Evolutionary conservation across 2,113 vertebrate species (phyloP).

Genomic region (Hystrix cristata): DNA sequence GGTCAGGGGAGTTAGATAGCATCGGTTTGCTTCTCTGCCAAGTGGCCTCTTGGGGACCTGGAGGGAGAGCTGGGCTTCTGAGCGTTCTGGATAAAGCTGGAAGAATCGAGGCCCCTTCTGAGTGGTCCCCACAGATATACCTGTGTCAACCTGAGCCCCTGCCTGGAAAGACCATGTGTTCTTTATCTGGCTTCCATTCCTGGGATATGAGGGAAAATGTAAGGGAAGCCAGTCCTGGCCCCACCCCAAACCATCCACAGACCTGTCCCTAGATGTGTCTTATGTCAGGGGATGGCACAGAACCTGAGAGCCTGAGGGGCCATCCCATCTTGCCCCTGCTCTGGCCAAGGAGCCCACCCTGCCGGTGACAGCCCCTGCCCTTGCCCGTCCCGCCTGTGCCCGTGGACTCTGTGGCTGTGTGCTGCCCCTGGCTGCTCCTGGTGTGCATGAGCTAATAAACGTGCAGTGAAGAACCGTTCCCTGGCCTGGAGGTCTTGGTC

Average conservation of each 20-base stretch:
- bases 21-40: not conserved
- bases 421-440: rapidly evolving
- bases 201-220: not conserved
- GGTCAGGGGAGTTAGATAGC: rapidly evolving
- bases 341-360: not conserved
- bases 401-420: conserved; percentile 1
- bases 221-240: not conserved
- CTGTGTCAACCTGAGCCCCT: rapidly evolving
- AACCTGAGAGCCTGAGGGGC: not conserved
- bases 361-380: not conserved
- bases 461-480: not conserved
- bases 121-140: not conserved
- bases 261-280: rapidly evolving
- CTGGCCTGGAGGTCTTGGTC: not conserved
- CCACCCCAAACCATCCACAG: not conserved
- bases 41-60: not conserved
- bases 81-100: too few relatives aligned
- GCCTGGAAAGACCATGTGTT: not conserved
- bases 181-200: rapidly evolving
- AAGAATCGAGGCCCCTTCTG: not conserved
- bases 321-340: not conserved
- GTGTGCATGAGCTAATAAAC: conserved; percentile 69
- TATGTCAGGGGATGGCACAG: not conserved
- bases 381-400: not conserved
- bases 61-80: not conserved